Evolutionary conservation across 2,113 vertebrate species (phyloP), one percentile per base, ranked within the genome.

Genomic region (Anguilla japonica): DNA sequence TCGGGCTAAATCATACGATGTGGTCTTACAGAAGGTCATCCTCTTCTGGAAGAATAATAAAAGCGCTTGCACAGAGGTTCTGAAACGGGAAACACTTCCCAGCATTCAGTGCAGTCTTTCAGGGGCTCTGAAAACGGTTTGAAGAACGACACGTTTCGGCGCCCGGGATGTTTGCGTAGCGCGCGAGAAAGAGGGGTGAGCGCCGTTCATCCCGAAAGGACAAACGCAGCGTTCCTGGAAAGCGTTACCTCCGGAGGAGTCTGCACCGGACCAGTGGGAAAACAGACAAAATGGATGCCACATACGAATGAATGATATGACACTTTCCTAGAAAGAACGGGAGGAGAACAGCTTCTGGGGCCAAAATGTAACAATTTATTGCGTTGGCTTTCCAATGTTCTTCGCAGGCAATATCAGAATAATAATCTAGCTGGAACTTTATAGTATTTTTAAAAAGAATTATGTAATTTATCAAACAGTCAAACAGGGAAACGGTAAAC

Each of bases 311-410:
- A 95, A 93, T 92, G 91, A 95, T 94, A 93, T 94, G 93, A 93
- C 93, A 90, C 93, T 95, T 96, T 93, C 91, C 93, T 93, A 94
- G 92, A 95, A 94, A 94, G 91, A 91, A 46, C 43, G 2, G 91
- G 89, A 93, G 89, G 86, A 91, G 92, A 91, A 26, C 5, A 91
- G 92, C 92, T 93, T 93, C 93, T 86, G 79, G 91, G 22, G 60
- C 22, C 60, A 67, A 67, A 60, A 60, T 60, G 3, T 3, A 46
- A 18, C 15, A 60, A 60, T 92, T 16, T 34, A 78, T 75, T n/a
- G n/a, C n/a, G 50, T 41, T 84, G 16, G 11, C 26, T 71, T 71
- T 85, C 43, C 71, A 34, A 71, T 86, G 90, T 88, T 79, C 41
- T 53, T 88, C 53, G 40, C 88, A 88, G 86, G n/a, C 86, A 90